A percentile compares a stretch with the other conserved stretches of the same genome.
These are phyloP conservation scores for Junco hyemalis DNA, from an alignment of 2,113 vertebrate genomes.

Conservation along the genomic window DNA sequence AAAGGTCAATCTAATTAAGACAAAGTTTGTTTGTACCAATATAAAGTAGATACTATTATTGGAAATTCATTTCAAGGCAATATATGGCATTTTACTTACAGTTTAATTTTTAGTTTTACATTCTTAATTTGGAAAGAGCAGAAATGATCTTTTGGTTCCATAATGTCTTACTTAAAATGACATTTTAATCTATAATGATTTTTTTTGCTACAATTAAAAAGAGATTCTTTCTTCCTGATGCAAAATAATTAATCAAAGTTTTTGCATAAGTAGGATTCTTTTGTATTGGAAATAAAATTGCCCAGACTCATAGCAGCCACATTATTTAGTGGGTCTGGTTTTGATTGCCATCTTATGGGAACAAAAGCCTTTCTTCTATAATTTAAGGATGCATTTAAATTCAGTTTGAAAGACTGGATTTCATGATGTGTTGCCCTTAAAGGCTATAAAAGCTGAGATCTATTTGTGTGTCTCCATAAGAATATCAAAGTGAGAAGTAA, in stretches of 20 bases:
- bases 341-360: slow-evolving; percentile 21
- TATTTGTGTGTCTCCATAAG: neutral
- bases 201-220: slow-evolving; percentile 53
- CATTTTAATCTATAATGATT: slow-evolving; percentile 71
- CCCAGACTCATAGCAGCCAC: neutral
- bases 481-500: neutral
- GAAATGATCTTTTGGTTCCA: slow-evolving; percentile 56
- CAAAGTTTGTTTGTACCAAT: slow-evolving; percentile 69
- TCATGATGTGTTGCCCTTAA: slow-evolving; percentile 2
- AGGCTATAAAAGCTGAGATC: slow-evolving; percentile 15
- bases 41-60: slow-evolving; percentile 72
- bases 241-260: slow-evolving; percentile 46
- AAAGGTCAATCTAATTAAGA: slow-evolving; percentile 80
- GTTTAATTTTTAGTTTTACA: slow-evolving; percentile 61
- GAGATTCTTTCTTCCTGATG: slow-evolving; percentile 10
- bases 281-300: slow-evolving; percentile 18
- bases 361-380: slow-evolving; percentile 25
- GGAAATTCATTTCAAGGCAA: slow-evolving; percentile 54
- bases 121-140: slow-evolving; percentile 68
- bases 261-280: slow-evolving; percentile 1
- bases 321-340: slow-evolving; percentile 9
- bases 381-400: slow-evolving; percentile 40
- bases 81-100: slow-evolving; percentile 69
- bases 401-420: slow-evolving; percentile 32
- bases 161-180: slow-evolving; percentile 68